These are phyloP conservation scores for Thaumetopoea pityocampa DNA, from an alignment of 1,140 invertebrate species.

Conservation along the genomic window DNA sequence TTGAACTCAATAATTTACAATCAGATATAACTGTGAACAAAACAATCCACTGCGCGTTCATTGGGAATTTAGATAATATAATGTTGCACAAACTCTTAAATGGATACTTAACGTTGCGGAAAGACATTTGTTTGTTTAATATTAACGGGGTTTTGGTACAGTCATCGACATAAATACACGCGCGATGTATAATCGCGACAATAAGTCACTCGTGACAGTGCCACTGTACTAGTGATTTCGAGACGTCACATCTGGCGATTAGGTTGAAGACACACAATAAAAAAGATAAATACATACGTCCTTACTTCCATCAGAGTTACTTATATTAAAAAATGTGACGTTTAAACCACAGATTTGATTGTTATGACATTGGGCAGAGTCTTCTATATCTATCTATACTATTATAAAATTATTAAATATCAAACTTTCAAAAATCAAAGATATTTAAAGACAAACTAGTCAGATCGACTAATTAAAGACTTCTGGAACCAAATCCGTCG, in stretches of 20 bases:
- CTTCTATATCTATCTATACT: too few relatives aligned
- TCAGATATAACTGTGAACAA: background rate
- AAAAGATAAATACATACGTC: too few relatives aligned
- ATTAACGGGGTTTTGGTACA: background rate
- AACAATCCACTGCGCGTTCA: constrained; percentile 1
- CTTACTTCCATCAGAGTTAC: too few relatives aligned
- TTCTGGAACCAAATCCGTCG: too few relatives aligned
- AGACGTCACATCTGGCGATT: constrained; percentile 17
- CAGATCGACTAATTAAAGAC: too few relatives aligned
- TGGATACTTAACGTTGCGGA: background rate
- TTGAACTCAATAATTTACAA: constrained; percentile 9
- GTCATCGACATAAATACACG: constrained; percentile 13
- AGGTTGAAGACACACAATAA: constrained; percentile 6
- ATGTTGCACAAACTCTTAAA: background rate
- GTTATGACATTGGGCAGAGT: too few relatives aligned
- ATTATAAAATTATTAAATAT: too few relatives aligned
- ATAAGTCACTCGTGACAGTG: constrained; percentile 18
- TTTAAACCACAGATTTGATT: too few relatives aligned
- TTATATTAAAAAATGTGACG: too few relatives aligned
- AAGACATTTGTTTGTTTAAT: background rate
- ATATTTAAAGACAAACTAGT: too few relatives aligned
- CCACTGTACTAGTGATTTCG: constrained; percentile 15
- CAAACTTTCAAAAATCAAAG: too few relatives aligned
- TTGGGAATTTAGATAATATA: background rate
- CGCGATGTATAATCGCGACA: constrained; percentile 8